Evolutionary conservation across 2,797 vertebrate species (phyloP).

Genomic region (Trichosurus vulpecula): DNA sequence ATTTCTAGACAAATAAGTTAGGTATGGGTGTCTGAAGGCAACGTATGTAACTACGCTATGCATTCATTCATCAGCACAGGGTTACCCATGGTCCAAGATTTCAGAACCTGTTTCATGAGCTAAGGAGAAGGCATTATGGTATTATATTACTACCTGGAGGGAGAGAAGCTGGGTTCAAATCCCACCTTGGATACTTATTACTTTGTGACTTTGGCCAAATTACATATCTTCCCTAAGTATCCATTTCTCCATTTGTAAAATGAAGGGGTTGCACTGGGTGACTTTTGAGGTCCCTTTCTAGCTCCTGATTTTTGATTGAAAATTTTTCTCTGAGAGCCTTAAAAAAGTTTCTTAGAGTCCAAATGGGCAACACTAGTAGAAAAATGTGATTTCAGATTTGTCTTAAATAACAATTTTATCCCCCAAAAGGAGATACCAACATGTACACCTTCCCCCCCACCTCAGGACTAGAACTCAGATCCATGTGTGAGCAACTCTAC

Average conservation of each 20-base stretch:
- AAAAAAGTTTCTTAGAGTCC: conserved; percentile 25
- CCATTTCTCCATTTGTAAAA: not conserved
- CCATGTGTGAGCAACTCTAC: not conserved
- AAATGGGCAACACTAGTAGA: not conserved
- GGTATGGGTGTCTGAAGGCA: not conserved
- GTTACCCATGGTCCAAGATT: not conserved
- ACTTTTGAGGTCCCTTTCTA: conserved; percentile 7
- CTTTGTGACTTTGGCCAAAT: not conserved
- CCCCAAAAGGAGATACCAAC: conserved; percentile 47
- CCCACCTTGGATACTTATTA: not conserved
- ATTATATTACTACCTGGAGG: not conserved
- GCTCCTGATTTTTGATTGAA: not conserved
- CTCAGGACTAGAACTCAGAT: conserved; percentile 21
- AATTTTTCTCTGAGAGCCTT: conserved; percentile 44
- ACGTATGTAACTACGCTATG: not conserved
- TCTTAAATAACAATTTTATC: conserved; percentile 29
- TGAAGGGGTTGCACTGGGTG: not conserved
- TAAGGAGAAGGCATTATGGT: not conserved
- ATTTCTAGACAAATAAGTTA: conserved; percentile 20
- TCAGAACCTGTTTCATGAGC: conserved; percentile 20
- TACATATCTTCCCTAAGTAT: not conserved
- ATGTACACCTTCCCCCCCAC: not conserved
- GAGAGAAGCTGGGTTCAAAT: not conserved
- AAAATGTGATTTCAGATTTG: conserved; percentile 51
- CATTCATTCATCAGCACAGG: not conserved